These are phyloP conservation scores for Cenopis cana DNA, from an alignment of 2,888 invertebrate species.

Conservation along the genomic window DNA sequence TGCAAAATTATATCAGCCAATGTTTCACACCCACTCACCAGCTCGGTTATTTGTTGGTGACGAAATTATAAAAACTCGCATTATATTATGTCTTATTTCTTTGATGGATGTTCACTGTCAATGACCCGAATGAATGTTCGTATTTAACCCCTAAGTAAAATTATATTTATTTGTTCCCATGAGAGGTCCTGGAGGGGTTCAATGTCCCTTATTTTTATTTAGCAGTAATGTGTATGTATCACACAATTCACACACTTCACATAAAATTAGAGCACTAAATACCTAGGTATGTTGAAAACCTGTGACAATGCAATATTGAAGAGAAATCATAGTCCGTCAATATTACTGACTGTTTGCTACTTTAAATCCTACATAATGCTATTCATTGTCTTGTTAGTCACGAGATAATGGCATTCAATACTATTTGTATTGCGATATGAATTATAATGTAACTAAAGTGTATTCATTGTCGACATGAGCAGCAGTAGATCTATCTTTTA, in stretches of 20 bases:
- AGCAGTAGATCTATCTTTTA: conserved; percentile 2
- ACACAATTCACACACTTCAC: too few species aligned
- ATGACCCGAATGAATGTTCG: conserved; percentile 2
- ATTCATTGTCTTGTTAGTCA: conserved; percentile 36
- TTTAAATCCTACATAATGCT: neutral
- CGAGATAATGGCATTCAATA: conserved; percentile 36
- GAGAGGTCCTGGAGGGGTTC: neutral
- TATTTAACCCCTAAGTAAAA: neutral
- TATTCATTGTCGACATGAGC: conserved; percentile 26
- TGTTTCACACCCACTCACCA: conserved; percentile 34
- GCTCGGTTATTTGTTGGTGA: conserved; percentile 34
- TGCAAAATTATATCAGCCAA: conserved; percentile 37
- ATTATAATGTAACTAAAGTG: conserved; percentile 29
- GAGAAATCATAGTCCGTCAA: neutral
- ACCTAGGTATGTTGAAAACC: neutral
- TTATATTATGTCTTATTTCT: conserved; percentile 8
- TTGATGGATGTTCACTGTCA: conserved; percentile 4
- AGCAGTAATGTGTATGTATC: neutral
- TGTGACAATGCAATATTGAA: neutral
- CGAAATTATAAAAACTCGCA: conserved; percentile 32
- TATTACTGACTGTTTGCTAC: conserved; percentile 2
- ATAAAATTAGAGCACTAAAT: neutral
- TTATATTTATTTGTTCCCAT: neutral
- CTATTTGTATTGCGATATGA: conserved; percentile 42
- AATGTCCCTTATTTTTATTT: neutral